Evolutionary conservation across 2,888 invertebrate species (phyloP).

Genomic region (Epinotia ramella): DNA sequence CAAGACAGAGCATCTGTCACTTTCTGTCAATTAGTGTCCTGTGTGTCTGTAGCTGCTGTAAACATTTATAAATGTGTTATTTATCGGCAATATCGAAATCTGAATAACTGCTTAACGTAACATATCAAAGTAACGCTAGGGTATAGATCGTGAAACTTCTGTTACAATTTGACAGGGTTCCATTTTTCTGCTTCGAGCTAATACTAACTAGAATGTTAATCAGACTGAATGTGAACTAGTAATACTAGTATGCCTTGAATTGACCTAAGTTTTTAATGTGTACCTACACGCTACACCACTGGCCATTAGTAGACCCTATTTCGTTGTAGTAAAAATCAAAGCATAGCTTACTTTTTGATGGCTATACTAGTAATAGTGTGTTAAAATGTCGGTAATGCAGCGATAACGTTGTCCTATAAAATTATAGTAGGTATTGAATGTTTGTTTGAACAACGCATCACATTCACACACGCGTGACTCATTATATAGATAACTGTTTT

Average conservation of each 20-base stretch:
- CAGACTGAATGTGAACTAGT: neutral
- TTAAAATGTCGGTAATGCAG: neutral
- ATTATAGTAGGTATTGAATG: neutral
- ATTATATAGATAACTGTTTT: neutral
- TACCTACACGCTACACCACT: neutral
- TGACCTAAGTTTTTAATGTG: neutral
- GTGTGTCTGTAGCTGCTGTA: neutral
- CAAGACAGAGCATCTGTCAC: neutral
- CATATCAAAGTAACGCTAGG: too few relatives aligned
- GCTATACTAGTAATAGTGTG: neutral
- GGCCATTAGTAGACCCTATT: too few relatives aligned
- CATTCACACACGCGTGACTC: neutral
- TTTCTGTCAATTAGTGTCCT: neutral
- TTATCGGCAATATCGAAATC: too few relatives aligned
- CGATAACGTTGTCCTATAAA: slow-evolving; percentile 5
- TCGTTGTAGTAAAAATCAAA: too few relatives aligned
- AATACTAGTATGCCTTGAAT: neutral
- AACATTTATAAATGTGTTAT: neutral
- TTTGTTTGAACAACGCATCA: neutral
- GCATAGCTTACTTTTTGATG: neutral
- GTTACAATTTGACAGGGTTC: neutral
- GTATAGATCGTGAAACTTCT: neutral
- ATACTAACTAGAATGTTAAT: neutral
- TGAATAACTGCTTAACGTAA: too few relatives aligned
- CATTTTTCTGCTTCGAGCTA: neutral